Percentiles rank a stretch among this genome's conserved stretches.
These are phyloP conservation scores for Chitala chitala DNA, from an alignment of 2,113 vertebrate species.

Conservation along the genomic window DNA sequence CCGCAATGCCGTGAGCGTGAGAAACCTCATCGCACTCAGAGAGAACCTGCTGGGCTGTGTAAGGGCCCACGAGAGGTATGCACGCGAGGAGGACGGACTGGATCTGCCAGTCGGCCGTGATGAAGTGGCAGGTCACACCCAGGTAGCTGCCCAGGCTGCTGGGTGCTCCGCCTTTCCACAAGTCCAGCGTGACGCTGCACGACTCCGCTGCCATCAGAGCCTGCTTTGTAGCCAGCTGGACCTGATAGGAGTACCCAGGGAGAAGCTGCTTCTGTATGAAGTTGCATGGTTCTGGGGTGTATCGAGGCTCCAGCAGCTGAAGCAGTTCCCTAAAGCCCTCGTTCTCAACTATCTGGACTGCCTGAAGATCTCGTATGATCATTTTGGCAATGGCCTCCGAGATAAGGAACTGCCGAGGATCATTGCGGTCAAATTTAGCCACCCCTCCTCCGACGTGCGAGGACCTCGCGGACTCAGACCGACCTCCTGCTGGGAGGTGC, in stretches of 20 bases:
- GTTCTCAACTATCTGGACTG: conserved; percentile 63
- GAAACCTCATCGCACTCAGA: conserved; percentile 66
- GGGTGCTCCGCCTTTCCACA: conserved; percentile 40
- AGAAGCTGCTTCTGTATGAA: conserved; percentile 68
- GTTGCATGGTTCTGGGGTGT: conserved; percentile 56
- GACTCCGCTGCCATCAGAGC: conserved; percentile 51
- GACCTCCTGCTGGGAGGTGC: conserved; percentile 41
- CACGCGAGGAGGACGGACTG: conserved; percentile 64
- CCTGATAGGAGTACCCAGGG: conserved; percentile 66
- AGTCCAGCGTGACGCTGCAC: conserved; percentile 11
- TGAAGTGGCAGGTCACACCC: conserved; percentile 69
- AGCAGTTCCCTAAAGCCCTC: conserved; percentile 66
- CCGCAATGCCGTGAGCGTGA: conserved; percentile 57
- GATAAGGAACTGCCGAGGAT: conserved; percentile 67
- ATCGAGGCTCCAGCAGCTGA: conserved; percentile 67
- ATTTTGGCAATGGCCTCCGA: conserved; percentile 70
- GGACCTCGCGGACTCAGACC: conserved; percentile 15
- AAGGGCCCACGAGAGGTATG: conserved; percentile 51
- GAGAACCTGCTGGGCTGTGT: conserved; percentile 52
- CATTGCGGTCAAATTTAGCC: conserved; percentile 64
- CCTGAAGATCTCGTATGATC: conserved; percentile 67
- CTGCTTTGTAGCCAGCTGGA: conserved; percentile 63
- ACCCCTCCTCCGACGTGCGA: conserved; percentile 44
- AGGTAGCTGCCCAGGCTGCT: conserved; percentile 53
- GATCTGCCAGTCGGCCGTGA: conserved; percentile 68